Percentiles rank a stretch among this genome's conserved stretches.
phyloP scores from a whole-genome alignment of 1,140 invertebrate genomes.

The Drosophila willistoni region DNA sequence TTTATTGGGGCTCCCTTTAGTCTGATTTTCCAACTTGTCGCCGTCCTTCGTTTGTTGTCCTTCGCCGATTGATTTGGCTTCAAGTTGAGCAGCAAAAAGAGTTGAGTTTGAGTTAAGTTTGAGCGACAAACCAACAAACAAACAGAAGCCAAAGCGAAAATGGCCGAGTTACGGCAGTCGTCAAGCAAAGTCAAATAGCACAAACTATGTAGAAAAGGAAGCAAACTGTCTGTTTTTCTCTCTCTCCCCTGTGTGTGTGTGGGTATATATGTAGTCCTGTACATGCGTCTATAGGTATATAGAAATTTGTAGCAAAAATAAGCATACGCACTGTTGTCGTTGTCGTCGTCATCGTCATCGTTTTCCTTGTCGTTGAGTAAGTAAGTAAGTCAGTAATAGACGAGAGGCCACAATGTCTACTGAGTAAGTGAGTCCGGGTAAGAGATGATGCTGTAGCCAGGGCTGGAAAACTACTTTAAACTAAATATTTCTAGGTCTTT shows the following conservation, averaged over 20 bases:
- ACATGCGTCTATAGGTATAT: neutral
- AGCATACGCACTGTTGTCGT: slow-evolving; percentile 20
- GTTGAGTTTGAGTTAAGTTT: slow-evolving; percentile 46
- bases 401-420: slow-evolving; percentile 2
- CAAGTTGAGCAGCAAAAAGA: slow-evolving; percentile 44
- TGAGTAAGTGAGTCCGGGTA: neutral
- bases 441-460: neutral
- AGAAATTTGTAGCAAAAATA: slow-evolving; percentile 11
- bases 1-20: slow-evolving; percentile 31
- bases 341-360: neutral
- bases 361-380: neutral
- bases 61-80: slow-evolving; percentile 38
- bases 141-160: slow-evolving; percentile 13
- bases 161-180: slow-evolving; percentile 21
- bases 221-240: neutral
- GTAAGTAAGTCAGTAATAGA: slow-evolving; percentile 7
- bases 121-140: slow-evolving; percentile 39
- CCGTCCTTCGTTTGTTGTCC: slow-evolving; percentile 38
- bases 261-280: neutral
- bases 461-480: neutral
- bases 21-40: slow-evolving; percentile 12
- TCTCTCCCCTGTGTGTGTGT: neutral
- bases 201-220: slow-evolving; percentile 17
- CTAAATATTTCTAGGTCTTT: neutral
- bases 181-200: slow-evolving; percentile 32